Base-by-base conservation (phyloP, 2,113 vertebrate genomes). In the Marmota monax region DNA sequence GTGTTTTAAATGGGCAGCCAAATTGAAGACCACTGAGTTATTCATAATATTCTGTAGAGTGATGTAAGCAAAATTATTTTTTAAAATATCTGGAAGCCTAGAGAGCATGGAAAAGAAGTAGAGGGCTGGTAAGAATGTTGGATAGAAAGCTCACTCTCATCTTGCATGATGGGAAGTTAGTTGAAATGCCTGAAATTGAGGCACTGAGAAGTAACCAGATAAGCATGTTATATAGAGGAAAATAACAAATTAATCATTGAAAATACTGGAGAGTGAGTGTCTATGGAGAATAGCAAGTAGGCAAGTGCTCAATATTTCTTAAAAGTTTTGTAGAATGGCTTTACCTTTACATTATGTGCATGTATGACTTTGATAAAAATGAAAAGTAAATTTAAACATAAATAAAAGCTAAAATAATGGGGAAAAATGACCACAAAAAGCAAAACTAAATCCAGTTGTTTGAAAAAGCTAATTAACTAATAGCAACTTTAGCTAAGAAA, bases 1-100 rank as follows among this genome's bases (percentile, higher is more conserved):
- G n/a, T 93, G 83, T 70, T 91, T 87, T 84, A 94, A 88, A 94
- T 70, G 79, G 79, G 42, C 17, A 96, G 42, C n/a, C 73, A 82
- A 29, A 39, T 92, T 76, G 53, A 92, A 92, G 79, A 53, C 39
- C 78, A 91, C 25, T 79, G 42, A 74, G 32, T 85, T 73, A 73
- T 20, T 88, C 58, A 84, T 74, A 92, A 85, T 91, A 94, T 3
- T 0, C 17, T 48, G 45, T 86, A 80, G 45, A 92, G 4, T 34
- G 25, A 56, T 63, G n/a, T 56, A 70, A 93, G 29, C 65, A 85
- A 90, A 87, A 80, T 87, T 84, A 51, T 61, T 45, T 45, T 45
- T 45, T 9, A 32, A 70, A 48, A 70, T 39, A 92, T 80, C 34
- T 76, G 32, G 77, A 80, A 86, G 29, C 67, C 25, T 86, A 20